Conservation (phyloP, 2,888 invertebrate genomes). For the Caenorhabditis sulstoni region DNA sequence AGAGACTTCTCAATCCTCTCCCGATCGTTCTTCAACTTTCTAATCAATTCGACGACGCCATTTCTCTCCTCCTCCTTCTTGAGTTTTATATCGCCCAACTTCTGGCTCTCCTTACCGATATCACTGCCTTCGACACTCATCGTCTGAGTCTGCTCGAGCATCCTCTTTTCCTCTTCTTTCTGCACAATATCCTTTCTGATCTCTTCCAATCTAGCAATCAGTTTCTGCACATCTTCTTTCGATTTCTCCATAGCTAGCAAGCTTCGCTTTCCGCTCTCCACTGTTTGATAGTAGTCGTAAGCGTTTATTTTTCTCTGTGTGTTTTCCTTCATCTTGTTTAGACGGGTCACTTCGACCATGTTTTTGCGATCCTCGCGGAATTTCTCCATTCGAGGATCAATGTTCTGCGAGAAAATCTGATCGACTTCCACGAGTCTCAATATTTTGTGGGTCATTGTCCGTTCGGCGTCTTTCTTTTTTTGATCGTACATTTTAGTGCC, state of each 20-base stretch:
- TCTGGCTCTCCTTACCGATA: too few species aligned
- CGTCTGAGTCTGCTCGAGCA: conserved; percentile 3
- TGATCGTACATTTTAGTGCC: conserved; percentile 97
- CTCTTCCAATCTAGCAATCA: conserved; percentile 81
- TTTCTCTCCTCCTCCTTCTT: conserved; percentile 32
- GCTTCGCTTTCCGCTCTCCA: conserved; percentile 54
- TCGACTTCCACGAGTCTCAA: conserved; percentile 89
- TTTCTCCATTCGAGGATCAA: conserved; percentile 84
- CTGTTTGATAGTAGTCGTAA: conserved; percentile 19
- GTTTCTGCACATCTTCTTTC: conserved; percentile 16
- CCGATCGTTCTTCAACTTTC: background rate
- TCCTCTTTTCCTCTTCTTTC: conserved; percentile 78
- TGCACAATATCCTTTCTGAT: conserved; percentile 5
- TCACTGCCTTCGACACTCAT: too few species aligned
- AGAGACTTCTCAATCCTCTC: background rate
- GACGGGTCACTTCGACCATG: conserved; percentile 87
- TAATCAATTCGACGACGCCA: background rate
- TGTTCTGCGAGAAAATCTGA: conserved; percentile 85
- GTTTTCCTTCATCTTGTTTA: conserved; percentile 32
- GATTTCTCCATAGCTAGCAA: conserved; percentile 77
- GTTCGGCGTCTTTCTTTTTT: conserved; percentile 90
- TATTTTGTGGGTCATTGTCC: conserved; percentile 93
- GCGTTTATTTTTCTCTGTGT: conserved; percentile 44
- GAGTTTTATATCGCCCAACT: conserved; percentile 25
- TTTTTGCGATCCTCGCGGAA: conserved; percentile 89